These are phyloP conservation scores for Rhinophrynus dorsalis DNA, from an alignment of 2,797 vertebrate species.

Conservation along the genomic window DNA sequence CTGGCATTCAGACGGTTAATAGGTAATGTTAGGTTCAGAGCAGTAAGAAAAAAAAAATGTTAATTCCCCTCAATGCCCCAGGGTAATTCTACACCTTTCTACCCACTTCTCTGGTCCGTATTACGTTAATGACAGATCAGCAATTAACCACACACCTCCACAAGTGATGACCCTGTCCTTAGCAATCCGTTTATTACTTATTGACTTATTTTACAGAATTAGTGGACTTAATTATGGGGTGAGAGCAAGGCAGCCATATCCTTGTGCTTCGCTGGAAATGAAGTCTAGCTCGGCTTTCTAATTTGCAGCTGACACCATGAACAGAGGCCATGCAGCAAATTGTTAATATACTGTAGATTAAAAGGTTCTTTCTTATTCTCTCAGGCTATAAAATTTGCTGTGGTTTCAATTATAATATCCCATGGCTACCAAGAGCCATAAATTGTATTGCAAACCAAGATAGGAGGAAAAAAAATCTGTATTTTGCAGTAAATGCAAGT, in stretches of 20 bases:
- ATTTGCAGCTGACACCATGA: conserved; percentile 29
- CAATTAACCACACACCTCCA: conserved; percentile 37
- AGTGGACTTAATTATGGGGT: conserved; percentile 41
- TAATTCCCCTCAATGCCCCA: too few species aligned
- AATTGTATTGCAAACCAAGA: not conserved
- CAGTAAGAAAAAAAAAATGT: too few species aligned
- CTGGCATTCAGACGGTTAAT: too few species aligned
- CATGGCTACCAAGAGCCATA: not conserved
- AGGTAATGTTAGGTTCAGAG: too few species aligned
- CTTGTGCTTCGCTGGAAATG: conserved; percentile 8
- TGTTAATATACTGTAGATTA: conserved; percentile 15
- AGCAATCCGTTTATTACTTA: conserved; percentile 34
- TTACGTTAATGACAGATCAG: conserved; percentile 24
- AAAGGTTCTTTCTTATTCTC: conserved; percentile 3
- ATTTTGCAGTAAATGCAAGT: not conserved
- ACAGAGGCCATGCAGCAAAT: conserved; percentile 29
- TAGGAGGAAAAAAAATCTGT: not conserved
- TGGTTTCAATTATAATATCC: not conserved
- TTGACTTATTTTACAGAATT: conserved; percentile 42
- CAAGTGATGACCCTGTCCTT: conserved; percentile 39
- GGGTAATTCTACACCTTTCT: not conserved
- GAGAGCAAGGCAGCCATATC: conserved; percentile 3
- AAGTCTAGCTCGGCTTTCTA: conserved; percentile 21
- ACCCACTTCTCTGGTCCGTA: not conserved
- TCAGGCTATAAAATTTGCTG: not conserved